These are phyloP conservation scores for Pseudonaja textilis DNA, from an alignment of 2,113 vertebrate genomes.

Conservation along the genomic window DNA sequence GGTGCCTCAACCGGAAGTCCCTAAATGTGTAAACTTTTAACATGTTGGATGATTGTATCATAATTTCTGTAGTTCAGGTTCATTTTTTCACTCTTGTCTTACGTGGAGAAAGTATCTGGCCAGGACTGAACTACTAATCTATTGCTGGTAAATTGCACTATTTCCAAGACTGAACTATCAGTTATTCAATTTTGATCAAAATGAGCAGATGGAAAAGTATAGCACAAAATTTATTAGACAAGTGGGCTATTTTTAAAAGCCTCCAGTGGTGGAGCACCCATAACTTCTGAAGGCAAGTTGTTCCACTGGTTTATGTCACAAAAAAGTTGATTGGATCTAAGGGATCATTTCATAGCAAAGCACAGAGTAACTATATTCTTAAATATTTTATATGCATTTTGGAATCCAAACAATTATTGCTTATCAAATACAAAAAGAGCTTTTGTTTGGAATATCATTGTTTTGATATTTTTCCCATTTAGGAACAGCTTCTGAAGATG, in stretches of 20 bases:
- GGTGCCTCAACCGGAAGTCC: no score
- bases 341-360: not conserved
- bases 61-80: no score
- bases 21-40: no score
- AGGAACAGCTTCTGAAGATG: conserved; percentile 87
- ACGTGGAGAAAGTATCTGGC: no score
- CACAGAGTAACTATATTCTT: not conserved
- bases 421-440: conserved; percentile 15
- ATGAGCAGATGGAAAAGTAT: not conserved
- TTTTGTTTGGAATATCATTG: conserved; percentile 71
- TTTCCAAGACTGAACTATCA: no score
- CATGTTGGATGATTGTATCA: no score
- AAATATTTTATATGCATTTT: not conserved
- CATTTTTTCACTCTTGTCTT: no score
- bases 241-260: not conserved
- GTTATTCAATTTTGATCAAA: no score
- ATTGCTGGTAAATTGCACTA: no score
- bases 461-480: conserved; percentile 78
- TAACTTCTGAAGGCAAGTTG: not conserved
- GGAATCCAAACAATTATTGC: conserved; percentile 27
- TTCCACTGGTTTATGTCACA: not conserved
- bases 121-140: no score
- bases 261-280: not conserved
- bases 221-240: not conserved
- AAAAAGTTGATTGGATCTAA: not conserved